phyloP scores from a whole-genome alignment of 2,113 vertebrate genomes.

The Stegostoma tigrinum region DNA sequence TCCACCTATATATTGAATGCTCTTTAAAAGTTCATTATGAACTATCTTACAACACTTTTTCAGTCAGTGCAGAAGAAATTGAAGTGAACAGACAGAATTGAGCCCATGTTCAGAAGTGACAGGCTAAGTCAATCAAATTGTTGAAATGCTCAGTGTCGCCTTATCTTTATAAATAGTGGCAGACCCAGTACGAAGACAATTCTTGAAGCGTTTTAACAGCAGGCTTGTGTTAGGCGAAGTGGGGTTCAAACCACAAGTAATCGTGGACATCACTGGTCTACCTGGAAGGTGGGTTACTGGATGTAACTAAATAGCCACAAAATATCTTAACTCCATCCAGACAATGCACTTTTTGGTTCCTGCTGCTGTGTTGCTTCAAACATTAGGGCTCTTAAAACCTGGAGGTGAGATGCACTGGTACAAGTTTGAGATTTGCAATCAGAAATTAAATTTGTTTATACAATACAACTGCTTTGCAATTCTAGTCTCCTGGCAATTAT shows the following conservation, averaged over 20 bases:
- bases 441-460: neutral
- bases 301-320: neutral
- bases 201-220: neutral
- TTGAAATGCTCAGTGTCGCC: neutral
- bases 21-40: too few relatives aligned
- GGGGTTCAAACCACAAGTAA: neutral
- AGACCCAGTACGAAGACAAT: neutral
- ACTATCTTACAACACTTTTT: too few relatives aligned
- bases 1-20: too few relatives aligned
- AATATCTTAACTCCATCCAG: neutral
- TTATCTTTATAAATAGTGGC: neutral
- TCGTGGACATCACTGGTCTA: neutral
- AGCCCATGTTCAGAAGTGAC: neutral
- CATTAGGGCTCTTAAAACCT: neutral
- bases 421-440: neutral
- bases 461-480: neutral
- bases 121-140: neutral
- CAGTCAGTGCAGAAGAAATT: too few relatives aligned
- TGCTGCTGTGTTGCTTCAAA: neutral
- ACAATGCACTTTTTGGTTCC: neutral
- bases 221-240: neutral
- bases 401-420: neutral
- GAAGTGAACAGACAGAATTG: neutral
- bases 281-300: neutral
- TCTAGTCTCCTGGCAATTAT: conserved; percentile 13